Conservation (phyloP, 92 coral and sea anemone species). For the Palythoa heliodiscus region DNA sequence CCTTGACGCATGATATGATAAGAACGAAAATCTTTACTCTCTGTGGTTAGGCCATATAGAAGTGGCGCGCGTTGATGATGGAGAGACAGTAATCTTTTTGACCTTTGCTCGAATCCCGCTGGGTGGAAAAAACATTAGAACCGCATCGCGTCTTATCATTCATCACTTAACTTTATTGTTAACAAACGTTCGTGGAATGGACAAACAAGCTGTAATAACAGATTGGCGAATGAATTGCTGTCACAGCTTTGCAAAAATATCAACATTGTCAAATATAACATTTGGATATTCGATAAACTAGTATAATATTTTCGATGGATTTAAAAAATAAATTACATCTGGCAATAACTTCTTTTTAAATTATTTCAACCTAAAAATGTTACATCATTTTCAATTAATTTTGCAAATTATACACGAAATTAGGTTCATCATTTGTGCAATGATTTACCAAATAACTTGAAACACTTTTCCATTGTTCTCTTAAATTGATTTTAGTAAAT, state of each 20-base stretch:
- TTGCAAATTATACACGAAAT: conserved; percentile 24
- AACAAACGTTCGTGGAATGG: conserved; percentile 13
- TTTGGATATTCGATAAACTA: conserved; percentile 38
- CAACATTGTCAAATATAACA: conserved; percentile 33
- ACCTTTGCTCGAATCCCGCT: conserved; percentile 43
- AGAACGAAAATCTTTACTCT: background rate
- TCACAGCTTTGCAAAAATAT: conserved; percentile 15
- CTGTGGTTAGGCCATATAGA: background rate
- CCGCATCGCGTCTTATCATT: conserved; percentile 13
- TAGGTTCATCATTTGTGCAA: conserved; percentile 5
- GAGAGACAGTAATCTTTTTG: conserved; percentile 22
- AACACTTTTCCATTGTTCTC: conserved; percentile 32
- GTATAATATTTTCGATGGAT: background rate
- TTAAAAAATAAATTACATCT: conserved; percentile 22
- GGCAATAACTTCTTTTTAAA: background rate
- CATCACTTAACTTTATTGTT: conserved; percentile 34
- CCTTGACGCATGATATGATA: background rate
- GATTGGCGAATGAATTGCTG: conserved; percentile 39
- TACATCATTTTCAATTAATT: conserved; percentile 25
- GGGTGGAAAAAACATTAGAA: conserved; percentile 29
- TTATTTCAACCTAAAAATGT: background rate
- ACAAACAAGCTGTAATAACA: conserved; percentile 45
- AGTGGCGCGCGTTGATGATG: background rate
- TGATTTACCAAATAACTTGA: conserved; percentile 2
- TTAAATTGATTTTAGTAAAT: conserved; percentile 25